phyloP scores from a whole-genome alignment of 2,888 invertebrate species.

The Deilephila porcellus region DNA sequence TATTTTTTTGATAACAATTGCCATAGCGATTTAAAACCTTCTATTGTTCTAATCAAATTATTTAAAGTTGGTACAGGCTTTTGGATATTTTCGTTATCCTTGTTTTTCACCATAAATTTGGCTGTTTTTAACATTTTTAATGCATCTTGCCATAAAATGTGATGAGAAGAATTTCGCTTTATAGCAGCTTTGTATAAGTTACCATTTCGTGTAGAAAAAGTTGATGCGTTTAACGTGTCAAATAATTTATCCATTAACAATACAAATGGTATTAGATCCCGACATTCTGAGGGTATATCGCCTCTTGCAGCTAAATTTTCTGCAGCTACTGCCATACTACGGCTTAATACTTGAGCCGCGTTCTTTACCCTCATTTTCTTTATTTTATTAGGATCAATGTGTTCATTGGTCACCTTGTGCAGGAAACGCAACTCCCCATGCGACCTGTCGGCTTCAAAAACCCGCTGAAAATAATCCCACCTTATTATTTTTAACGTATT shows the following conservation, averaged over 20 bases:
- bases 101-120: too few relatives aligned
- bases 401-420: not conserved
- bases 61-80: too few relatives aligned
- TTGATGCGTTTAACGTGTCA: not conserved
- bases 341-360: not conserved
- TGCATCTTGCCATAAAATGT: not conserved
- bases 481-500: not conserved
- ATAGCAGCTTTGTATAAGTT: not conserved
- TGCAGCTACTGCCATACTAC: not conserved
- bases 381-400: not conserved
- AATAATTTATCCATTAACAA: not conserved
- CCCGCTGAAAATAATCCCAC: not conserved
- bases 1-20: too few relatives aligned
- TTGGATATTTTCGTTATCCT: too few relatives aligned
- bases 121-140: not conserved
- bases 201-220: too few relatives aligned
- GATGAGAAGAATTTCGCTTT: not conserved
- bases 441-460: not conserved
- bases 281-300: not conserved
- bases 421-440: not conserved
- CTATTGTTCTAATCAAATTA: too few relatives aligned
- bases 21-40: too few relatives aligned
- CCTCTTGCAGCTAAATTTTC: not conserved
- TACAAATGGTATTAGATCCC: not conserved
- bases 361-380: not conserved